Conservation (phyloP, 2,888 invertebrate species). For the Tinea semifulvella region DNA sequence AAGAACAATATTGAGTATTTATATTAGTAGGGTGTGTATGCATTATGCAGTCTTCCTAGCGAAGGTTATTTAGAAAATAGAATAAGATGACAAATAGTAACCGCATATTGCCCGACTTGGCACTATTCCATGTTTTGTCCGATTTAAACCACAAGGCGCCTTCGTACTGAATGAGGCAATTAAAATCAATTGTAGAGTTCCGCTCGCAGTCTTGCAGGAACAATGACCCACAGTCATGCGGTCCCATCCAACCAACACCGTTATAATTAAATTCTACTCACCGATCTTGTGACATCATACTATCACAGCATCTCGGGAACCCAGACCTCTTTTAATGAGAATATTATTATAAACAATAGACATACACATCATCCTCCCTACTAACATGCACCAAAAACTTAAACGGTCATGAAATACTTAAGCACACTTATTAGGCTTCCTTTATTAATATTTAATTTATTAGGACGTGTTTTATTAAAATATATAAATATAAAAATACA, state of each 20-base stretch:
- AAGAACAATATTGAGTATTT: too few species aligned
- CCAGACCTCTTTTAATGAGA: slow-evolving; percentile 26
- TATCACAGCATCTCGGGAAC: slow-evolving; percentile 22
- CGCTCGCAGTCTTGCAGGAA: slow-evolving; percentile 25
- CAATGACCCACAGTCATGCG: slow-evolving; percentile 32
- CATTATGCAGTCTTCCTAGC: too few species aligned
- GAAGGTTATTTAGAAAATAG: too few species aligned
- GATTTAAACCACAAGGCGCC: slow-evolving; percentile 14
- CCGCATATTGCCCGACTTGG: slow-evolving; percentile 38
- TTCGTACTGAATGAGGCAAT: slow-evolving; percentile 29
- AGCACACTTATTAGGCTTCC: neutral
- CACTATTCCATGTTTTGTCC: slow-evolving; percentile 40
- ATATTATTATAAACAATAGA: slow-evolving; percentile 22
- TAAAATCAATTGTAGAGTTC: slow-evolving; percentile 37
- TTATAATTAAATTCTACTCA: slow-evolving; percentile 26
- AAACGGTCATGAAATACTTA: neutral
- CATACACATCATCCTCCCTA: slow-evolving; percentile 13
- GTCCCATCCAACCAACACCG: neutral
- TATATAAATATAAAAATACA: slow-evolving; percentile 21
- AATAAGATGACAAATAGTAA: too few species aligned
- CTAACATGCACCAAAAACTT: neutral
- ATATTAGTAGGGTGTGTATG: too few species aligned
- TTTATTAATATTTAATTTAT: neutral
- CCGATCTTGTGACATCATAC: slow-evolving; percentile 43
- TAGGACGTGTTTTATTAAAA: neutral